Conservation (phyloP, 1,140 invertebrate species). For the Sesamia nonagrioides region DNA sequence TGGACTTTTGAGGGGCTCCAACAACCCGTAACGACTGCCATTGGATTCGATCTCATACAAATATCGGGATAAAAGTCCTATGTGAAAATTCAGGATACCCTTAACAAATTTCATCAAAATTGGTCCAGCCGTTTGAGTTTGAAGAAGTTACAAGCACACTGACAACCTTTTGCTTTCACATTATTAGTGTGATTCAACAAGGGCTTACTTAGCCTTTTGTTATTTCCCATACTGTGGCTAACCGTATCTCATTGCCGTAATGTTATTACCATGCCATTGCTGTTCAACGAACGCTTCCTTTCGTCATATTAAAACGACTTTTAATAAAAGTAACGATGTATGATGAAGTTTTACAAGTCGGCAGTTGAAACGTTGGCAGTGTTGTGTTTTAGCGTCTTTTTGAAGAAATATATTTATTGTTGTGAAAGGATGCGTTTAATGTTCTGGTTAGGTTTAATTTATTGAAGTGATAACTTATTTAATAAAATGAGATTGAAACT, state of each 20-base stretch:
- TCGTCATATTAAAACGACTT: slow-evolving; percentile 1
- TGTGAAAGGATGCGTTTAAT: slow-evolving; percentile 18
- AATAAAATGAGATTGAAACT: no score
- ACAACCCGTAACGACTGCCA: no score
- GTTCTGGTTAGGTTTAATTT: background rate
- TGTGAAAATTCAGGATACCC: no score
- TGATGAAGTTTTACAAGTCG: slow-evolving; percentile 4
- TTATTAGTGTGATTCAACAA: no score
- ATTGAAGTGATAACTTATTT: no score
- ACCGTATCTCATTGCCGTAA: slow-evolving; percentile 25
- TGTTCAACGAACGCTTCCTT: slow-evolving; percentile 31
- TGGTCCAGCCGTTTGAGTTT: no score
- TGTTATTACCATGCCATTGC: slow-evolving; percentile 6
- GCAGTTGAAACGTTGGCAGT: background rate
- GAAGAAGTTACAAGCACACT: no score
- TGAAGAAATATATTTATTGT: background rate
- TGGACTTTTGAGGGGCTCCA: no score
- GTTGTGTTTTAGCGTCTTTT: background rate
- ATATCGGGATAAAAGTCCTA: no score
- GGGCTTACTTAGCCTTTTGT: slow-evolving; percentile 2
- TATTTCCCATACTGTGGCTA: background rate
- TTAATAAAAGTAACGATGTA: slow-evolving; percentile 31
- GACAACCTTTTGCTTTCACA: no score
- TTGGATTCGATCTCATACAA: no score
- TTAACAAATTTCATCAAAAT: no score